Conservation (phyloP, 2,888 invertebrate genomes). For the Alcis repandata region DNA sequence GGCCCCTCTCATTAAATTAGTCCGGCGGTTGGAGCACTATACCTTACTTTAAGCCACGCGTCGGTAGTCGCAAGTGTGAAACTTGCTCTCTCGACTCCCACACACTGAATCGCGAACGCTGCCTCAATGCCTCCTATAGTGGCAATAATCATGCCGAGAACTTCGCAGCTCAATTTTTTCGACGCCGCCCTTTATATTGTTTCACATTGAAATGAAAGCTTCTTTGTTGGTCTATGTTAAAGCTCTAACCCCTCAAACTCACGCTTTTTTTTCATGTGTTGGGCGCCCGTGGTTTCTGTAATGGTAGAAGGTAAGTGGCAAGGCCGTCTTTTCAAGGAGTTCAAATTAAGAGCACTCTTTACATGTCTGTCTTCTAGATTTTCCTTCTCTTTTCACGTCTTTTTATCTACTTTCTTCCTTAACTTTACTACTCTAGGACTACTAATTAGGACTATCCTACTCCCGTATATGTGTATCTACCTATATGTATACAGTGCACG, state of each 20-base stretch:
- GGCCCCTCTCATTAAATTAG: slow-evolving; percentile 83
- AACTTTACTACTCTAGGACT: too few species aligned
- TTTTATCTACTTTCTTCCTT: too few species aligned
- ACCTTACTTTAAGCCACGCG: slow-evolving; percentile 72
- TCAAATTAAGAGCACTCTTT: too few species aligned
- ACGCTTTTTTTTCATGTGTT: slow-evolving; percentile 1
- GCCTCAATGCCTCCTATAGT: slow-evolving; percentile 78
- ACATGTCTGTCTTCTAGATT: not conserved
- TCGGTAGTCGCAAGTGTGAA: slow-evolving; percentile 81
- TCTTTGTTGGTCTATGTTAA: slow-evolving; percentile 10
- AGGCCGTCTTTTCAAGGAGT: not conserved
- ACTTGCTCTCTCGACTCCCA: slow-evolving; percentile 73
- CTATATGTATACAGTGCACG: too few species aligned
- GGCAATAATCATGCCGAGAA: slow-evolving; percentile 72
- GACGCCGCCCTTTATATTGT: slow-evolving; percentile 44
- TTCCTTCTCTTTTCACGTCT: not conserved
- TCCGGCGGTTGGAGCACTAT: slow-evolving; percentile 82
- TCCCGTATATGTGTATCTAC: too few species aligned
- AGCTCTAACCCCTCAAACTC: not conserved
- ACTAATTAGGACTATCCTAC: too few species aligned
- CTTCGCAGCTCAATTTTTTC: slow-evolving; percentile 58
- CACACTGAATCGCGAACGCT: slow-evolving; percentile 62
- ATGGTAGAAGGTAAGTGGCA: not conserved
- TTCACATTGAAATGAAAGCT: slow-evolving; percentile 20
- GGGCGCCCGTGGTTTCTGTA: not conserved